phyloP scores from a whole-genome alignment of 64 coral and sea anemone genomes.

The Dendronephthya gigantea region DNA sequence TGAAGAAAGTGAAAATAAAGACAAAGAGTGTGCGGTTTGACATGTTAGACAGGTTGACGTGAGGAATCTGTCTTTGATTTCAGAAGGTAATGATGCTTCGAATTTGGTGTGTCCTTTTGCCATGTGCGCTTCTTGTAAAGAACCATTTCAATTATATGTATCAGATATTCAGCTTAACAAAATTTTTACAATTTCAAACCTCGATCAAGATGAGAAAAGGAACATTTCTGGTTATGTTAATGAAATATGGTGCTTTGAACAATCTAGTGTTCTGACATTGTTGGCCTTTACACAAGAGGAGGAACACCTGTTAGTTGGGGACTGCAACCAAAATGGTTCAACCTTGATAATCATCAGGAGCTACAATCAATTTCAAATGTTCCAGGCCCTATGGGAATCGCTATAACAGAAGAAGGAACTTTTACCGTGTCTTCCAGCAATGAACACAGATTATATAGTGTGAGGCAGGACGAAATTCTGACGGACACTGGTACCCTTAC shows the following conservation, averaged over 20 bases:
- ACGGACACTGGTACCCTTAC: neutral
- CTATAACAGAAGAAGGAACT: slow-evolving; percentile 29
- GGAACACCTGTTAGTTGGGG: too few relatives aligned
- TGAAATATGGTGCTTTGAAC: too few relatives aligned
- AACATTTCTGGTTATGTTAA: too few relatives aligned
- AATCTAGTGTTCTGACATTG: too few relatives aligned
- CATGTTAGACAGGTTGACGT: slow-evolving; percentile 27
- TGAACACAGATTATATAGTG: slow-evolving; percentile 30
- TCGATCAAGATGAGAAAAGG: too few relatives aligned
- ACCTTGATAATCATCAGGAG: neutral
- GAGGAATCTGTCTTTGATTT: slow-evolving; percentile 38
- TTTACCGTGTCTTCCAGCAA: slow-evolving; percentile 34
- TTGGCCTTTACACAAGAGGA: too few relatives aligned
- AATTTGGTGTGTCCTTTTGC: neutral
- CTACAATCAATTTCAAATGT: slow-evolving; percentile 42
- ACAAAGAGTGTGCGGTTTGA: slow-evolving; percentile 37
- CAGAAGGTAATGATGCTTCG: neutral
- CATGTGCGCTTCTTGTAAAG: too few relatives aligned
- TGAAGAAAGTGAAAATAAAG: slow-evolving; percentile 39
- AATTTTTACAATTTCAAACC: too few relatives aligned
- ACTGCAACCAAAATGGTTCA: too few relatives aligned
- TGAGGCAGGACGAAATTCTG: slow-evolving; percentile 20
- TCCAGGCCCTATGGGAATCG: slow-evolving; percentile 44
- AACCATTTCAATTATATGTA: too few relatives aligned
- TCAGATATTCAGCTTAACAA: too few relatives aligned